Evolutionary conservation across 2,888 invertebrate species (phyloP), one percentile per base, ranked within the genome.

Genomic region (Callyntrura sp.): DNA sequence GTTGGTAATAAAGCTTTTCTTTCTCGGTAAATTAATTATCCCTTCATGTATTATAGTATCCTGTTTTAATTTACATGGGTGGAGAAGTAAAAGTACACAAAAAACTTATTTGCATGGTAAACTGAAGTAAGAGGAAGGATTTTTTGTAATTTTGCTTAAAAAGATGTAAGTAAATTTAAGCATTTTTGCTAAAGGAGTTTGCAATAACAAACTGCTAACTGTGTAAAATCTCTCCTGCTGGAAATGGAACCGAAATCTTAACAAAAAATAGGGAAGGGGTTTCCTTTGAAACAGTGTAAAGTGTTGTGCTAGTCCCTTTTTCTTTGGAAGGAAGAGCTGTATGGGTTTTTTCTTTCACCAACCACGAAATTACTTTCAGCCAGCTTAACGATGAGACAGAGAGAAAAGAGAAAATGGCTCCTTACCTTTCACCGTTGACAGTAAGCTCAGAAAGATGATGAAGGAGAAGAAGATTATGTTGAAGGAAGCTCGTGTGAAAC

Each of bases 401-500:
- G 20, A 60, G 20, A 48, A 76, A 45, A 45, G 14, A 76, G 51
- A 82, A 85, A 85, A 73, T 85, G 57, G 57, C 73, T 68, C 35
- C 82, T 88, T 88, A 88, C 88, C 88, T 81, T 88, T 81, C 88
- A 88, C 88, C 82, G 62, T 70, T 82, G 88, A 82, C 88, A 82
- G 81, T 88, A 88, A 88, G 88, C 88, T 88, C 88, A 88, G 35
- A 82, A 82, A 88, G 86, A 85, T 35, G 85, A 78, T 78, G 86
- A 87, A 55, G 88, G 85, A 85, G 85, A 88, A 82, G 88, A 88
- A 88, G 88, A 88, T 88, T 88, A 88, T 57, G 82, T 68, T 70
- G 81, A 60, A 88, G 82, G 88, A 88, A 88, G 88, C 88, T 88
- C 88, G 88, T 82, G 88, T 88, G 82, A 88, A 88, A 82, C 82